A percentile compares a stretch with the other conserved stretches of the same genome.
phyloP scores from a whole-genome alignment of 2,888 invertebrate species.

The Lordiphosa andalusiaca region DNA sequence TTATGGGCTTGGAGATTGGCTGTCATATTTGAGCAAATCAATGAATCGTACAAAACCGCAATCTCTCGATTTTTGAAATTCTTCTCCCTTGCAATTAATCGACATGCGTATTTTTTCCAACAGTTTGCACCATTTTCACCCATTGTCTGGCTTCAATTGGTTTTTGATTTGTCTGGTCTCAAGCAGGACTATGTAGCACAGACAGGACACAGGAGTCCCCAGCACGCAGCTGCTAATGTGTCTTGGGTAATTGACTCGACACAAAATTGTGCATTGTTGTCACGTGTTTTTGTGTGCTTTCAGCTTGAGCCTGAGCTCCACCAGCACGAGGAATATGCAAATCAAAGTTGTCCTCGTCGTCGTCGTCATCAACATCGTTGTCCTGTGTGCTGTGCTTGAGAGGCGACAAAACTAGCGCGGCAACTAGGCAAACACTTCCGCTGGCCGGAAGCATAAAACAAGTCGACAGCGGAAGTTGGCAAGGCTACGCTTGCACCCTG shows the following conservation, averaged over 20 bases:
- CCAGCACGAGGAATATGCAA: slow-evolving; percentile 51
- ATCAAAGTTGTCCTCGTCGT: slow-evolving; percentile 56
- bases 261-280: slow-evolving; percentile 68
- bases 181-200: slow-evolving; percentile 16
- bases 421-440: slow-evolving; percentile 76
- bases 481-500: slow-evolving; percentile 19
- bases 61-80: too few species aligned
- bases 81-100: too few species aligned
- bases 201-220: slow-evolving; percentile 5
- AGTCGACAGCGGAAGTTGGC: slow-evolving; percentile 74
- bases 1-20: too few species aligned
- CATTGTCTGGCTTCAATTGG: slow-evolving; percentile 40
- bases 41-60: too few species aligned
- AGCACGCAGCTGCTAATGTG: slow-evolving; percentile 67
- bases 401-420: slow-evolving; percentile 72
- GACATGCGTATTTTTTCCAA: too few species aligned
- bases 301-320: slow-evolving; percentile 21
- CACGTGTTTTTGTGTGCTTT: slow-evolving; percentile 48
- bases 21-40: too few species aligned
- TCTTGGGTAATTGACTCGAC: slow-evolving; percentile 69
- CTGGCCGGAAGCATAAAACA: slow-evolving; percentile 76
- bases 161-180: slow-evolving; percentile 53
- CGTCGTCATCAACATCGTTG: slow-evolving; percentile 24
- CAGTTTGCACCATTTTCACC: slow-evolving; percentile 1
- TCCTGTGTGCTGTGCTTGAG: slow-evolving; percentile 11